Conservation (phyloP, 2,888 invertebrate genomes). For the Tachina grossa region DNA sequence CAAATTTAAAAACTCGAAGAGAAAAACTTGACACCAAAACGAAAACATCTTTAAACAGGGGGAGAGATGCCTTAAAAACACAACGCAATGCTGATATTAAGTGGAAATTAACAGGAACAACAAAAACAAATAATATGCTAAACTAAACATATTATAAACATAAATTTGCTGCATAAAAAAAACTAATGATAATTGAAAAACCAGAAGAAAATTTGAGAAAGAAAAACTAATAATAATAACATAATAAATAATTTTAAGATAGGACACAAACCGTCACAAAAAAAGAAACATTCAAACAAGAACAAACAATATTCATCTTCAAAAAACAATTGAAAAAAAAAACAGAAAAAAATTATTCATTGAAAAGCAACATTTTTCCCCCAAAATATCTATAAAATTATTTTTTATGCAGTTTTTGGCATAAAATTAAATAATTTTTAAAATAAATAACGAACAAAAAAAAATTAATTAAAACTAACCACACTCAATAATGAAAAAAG, state of each 20-base stretch:
- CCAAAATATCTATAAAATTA: conserved; percentile 64
- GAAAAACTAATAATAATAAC: conserved; percentile 36
- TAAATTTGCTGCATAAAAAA: conserved; percentile 66
- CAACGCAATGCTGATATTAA: conserved; percentile 53
- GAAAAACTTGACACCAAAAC: conserved; percentile 14
- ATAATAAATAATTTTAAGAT: conserved; percentile 60
- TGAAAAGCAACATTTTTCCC: conserved; percentile 54
- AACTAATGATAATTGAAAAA: conserved; percentile 56
- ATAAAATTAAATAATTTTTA: conserved; percentile 71
- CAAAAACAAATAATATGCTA: conserved; percentile 47
- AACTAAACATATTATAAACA: conserved; percentile 60
- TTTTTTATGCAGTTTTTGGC: conserved; percentile 72
- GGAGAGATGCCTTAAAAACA: conserved; percentile 34
- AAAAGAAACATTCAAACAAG: conserved; percentile 45
- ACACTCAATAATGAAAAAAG: conserved; percentile 17
- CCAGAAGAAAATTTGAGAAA: conserved; percentile 43
- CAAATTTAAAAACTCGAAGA: conserved; percentile 39
- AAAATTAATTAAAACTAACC: conserved; percentile 1
- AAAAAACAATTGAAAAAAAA: conserved; percentile 30
- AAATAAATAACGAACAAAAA: conserved; percentile 37
- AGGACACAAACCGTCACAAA: conserved; percentile 72
- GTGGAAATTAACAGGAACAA: conserved; percentile 33
- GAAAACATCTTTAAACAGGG: conserved; percentile 18
- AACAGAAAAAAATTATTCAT: conserved; percentile 13
- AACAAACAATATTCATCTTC: conserved; percentile 54